Evolutionary conservation across 2,113 vertebrate species (phyloP).

Genomic region (Oophaga pumilio): DNA sequence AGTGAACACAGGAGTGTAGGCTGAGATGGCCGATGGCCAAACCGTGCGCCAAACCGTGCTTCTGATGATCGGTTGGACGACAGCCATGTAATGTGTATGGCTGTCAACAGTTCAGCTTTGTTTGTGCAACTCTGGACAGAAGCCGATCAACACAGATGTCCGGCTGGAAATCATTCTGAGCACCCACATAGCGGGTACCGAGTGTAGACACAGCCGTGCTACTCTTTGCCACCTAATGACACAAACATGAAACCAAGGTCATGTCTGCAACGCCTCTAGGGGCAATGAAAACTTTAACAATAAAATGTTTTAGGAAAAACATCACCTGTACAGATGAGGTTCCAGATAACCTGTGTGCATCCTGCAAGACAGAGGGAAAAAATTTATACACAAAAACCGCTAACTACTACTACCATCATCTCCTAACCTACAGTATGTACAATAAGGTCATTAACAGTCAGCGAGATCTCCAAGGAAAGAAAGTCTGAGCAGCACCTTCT

Average conservation of each 20-base stretch:
- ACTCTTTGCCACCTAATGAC: slow-evolving; percentile 70
- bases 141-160: background rate
- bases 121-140: no score
- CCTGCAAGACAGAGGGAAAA: background rate
- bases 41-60: no score
- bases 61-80: background rate
- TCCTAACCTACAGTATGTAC: no score
- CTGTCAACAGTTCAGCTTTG: no score
- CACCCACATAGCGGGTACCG: slow-evolving; percentile 64
- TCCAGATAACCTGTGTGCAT: no score
- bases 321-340: background rate
- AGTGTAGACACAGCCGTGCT: slow-evolving; percentile 72
- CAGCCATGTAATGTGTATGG: background rate
- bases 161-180: slow-evolving; percentile 70
- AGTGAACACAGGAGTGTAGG: no score
- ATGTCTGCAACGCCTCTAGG: slow-evolving; percentile 62
- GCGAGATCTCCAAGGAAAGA: no score
- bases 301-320: background rate
- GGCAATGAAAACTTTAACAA: slow-evolving; percentile 28
- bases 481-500: no score
- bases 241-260: slow-evolving; percentile 65
- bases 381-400: background rate
- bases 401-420: background rate
- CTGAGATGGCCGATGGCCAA: no score
- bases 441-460: no score